phyloP scores from a whole-genome alignment of 2,888 invertebrate genomes.

The Sesamia inferens region DNA sequence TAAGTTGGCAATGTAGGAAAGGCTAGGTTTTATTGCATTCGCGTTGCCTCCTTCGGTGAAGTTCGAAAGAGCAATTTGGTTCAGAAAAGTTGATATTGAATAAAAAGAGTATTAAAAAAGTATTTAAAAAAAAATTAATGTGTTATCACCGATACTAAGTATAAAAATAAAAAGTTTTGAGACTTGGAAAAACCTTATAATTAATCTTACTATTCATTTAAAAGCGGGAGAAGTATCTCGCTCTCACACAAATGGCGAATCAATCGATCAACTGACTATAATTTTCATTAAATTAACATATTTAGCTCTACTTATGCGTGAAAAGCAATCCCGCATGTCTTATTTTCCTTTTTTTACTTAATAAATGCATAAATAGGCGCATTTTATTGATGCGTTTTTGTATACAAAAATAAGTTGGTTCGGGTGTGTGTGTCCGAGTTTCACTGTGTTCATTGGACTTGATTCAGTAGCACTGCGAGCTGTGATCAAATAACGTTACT shows the following conservation, averaged over 20 bases:
- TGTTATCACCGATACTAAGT: not conserved
- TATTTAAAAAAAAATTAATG: not conserved
- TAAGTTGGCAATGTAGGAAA: not conserved
- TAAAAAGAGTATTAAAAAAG: not conserved
- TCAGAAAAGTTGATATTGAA: not conserved
- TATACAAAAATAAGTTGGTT: not conserved
- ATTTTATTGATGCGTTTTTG: not conserved
- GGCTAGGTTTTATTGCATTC: constrained; percentile 11
- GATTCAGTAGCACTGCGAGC: not conserved
- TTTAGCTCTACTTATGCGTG: no score
- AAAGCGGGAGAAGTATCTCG: not conserved
- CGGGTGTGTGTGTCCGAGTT: not conserved
- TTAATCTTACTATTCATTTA: not conserved
- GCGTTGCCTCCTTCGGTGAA: not conserved
- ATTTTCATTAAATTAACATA: not conserved
- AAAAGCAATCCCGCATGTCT: not conserved
- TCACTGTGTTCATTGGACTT: not conserved
- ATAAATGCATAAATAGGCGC: not conserved
- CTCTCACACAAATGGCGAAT: not conserved
- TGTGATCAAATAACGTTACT: not conserved
- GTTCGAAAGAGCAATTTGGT: not conserved
- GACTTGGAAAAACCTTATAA: not conserved
- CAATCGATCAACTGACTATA: not conserved
- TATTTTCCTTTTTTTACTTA: not conserved
- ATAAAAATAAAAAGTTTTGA: not conserved